Evolutionary conservation across 1,140 invertebrate species (phyloP).

Genomic region (Uloborus diversus): DNA sequence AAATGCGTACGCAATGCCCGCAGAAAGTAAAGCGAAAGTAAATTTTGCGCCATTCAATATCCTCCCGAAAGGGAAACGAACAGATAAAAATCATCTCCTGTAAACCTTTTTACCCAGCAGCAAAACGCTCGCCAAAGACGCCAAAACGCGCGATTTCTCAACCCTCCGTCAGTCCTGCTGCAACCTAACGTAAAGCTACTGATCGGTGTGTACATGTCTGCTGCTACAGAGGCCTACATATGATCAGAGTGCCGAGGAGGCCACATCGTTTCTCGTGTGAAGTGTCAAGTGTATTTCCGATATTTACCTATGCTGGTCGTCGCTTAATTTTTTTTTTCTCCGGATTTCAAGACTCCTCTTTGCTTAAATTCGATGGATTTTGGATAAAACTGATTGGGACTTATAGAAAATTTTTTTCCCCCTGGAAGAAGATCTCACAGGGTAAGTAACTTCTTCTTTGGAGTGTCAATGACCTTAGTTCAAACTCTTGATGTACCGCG

Average conservation of each 20-base stretch:
- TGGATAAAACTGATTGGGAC: constrained; percentile 3
- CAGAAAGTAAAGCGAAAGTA: neutral
- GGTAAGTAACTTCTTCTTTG: constrained; percentile 27
- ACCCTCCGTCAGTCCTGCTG: neutral
- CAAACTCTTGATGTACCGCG: constrained; percentile 3
- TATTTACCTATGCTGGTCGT: neutral
- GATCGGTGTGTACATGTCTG: constrained; percentile 35
- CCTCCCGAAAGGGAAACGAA: neutral
- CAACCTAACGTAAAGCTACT: neutral
- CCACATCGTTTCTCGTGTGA: neutral
- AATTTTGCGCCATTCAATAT: neutral
- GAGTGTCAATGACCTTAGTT: constrained; percentile 36
- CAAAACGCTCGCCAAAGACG: neutral
- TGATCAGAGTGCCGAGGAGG: constrained; percentile 12
- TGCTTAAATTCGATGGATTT: constrained; percentile 10
- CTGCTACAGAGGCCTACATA: constrained; percentile 4
- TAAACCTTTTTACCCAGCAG: neutral
- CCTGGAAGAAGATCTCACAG: neutral
- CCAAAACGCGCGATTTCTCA: neutral
- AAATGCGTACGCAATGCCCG: too few relatives aligned
- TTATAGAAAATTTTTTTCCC: neutral
- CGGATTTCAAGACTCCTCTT: neutral
- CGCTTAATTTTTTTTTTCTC: neutral
- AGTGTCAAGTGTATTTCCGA: neutral
- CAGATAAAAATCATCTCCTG: neutral